phyloP scores from a whole-genome alignment of 2,888 invertebrate genomes.

The Agrotis clavis region DNA sequence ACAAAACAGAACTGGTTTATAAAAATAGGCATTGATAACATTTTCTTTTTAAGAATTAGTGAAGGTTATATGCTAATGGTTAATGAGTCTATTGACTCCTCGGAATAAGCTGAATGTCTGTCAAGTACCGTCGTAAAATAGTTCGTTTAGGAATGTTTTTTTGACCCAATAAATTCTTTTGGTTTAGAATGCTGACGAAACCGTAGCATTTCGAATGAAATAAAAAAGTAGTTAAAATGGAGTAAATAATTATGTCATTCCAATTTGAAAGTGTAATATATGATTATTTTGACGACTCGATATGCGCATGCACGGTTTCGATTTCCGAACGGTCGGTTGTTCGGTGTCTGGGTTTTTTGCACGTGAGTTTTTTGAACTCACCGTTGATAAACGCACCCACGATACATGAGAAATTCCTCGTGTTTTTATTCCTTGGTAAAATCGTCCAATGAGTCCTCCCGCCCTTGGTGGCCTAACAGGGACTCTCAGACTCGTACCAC shows the following conservation, averaged over 20 bases:
- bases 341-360: neutral
- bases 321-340: neutral
- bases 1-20: constrained; percentile 26
- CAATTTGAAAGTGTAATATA: neutral
- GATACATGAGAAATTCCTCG: no score
- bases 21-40: constrained; percentile 5
- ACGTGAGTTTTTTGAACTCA: no score
- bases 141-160: neutral
- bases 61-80: constrained; percentile 1
- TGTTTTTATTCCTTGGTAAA: no score
- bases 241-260: neutral
- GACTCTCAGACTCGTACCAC: no score
- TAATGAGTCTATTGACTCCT: constrained; percentile 14
- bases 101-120: neutral
- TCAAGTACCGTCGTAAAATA: constrained; percentile 2
- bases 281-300: neutral
- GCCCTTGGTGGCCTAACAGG: neutral
- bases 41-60: constrained; percentile 5
- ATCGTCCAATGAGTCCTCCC: no score
- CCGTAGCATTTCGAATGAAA: neutral
- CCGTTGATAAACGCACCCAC: no score
- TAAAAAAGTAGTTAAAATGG: neutral
- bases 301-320: no score
- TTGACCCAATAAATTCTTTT: neutral
- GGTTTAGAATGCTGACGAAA: neutral